phyloP scores from a whole-genome alignment of 2,113 vertebrate genomes.

The Lophotis ruficrista region DNA sequence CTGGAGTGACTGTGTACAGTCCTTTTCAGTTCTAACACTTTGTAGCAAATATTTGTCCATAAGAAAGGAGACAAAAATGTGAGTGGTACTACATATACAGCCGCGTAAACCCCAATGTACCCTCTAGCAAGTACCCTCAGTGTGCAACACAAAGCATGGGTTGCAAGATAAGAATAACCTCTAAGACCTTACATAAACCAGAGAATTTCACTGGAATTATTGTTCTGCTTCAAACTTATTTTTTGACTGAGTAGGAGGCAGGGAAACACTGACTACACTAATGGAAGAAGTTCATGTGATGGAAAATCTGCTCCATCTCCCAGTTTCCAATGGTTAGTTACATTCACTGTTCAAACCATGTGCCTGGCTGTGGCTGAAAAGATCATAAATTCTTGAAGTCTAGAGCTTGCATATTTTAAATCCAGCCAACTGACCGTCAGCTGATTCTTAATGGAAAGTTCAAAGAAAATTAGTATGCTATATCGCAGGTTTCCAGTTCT shows the following conservation, averaged over 20 bases:
- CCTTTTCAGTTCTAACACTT: neutral
- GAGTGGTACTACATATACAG: neutral
- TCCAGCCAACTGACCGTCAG: neutral
- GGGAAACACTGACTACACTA: neutral
- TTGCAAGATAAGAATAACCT: neutral
- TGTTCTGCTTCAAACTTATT: constrained; percentile 5
- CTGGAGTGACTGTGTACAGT: neutral
- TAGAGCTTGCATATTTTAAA: neutral
- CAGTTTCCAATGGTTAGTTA: constrained; percentile 28
- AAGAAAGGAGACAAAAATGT: neutral
- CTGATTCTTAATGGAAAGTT: constrained; percentile 17
- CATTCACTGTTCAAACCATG: neutral
- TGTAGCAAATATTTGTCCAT: neutral
- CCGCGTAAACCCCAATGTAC: neutral
- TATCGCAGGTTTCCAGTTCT: neutral
- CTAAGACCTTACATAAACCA: neutral
- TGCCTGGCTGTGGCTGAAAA: constrained; percentile 18
- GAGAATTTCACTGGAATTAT: neutral
- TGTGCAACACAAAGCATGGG: neutral
- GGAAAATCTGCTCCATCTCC: constrained; percentile 27
- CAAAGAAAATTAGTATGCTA: neutral
- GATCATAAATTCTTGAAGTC: neutral
- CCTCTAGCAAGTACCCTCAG: neutral
- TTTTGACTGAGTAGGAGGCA: constrained; percentile 23
- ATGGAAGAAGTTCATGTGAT: constrained; percentile 10